phyloP scores from a whole-genome alignment of 2,113 vertebrate species.

The Benitochromis conjunctus region DNA sequence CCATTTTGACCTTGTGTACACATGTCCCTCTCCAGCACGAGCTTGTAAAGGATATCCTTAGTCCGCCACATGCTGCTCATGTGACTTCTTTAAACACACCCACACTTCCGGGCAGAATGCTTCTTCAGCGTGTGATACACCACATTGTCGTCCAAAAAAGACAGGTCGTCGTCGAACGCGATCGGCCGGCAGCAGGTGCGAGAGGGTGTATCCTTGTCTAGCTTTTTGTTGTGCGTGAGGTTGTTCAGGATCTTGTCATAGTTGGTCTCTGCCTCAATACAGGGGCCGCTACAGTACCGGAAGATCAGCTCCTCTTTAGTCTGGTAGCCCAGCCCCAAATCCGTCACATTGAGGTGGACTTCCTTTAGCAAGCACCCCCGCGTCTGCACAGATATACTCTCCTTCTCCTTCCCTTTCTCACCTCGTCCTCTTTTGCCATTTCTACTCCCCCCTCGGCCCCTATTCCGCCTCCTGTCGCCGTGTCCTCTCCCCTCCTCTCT shows the following conservation, averaged over 20 bases:
- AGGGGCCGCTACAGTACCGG: slow-evolving; percentile 94
- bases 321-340: slow-evolving; percentile 93
- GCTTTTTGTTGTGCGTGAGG: slow-evolving; percentile 90
- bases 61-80: neutral
- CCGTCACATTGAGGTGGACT: slow-evolving; percentile 94
- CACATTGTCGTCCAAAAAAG: slow-evolving; percentile 92
- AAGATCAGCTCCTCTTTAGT: slow-evolving; percentile 98
- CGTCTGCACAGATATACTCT: slow-evolving; percentile 74
- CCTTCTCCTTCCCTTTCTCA: slow-evolving; percentile 60
- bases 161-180: slow-evolving; percentile 93
- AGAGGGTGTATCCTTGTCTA: slow-evolving; percentile 85
- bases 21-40: neutral
- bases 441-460: slow-evolving; percentile 62
- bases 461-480: slow-evolving; percentile 51
- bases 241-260: slow-evolving; percentile 98
- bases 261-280: slow-evolving; percentile 86
- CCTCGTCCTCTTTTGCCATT: slow-evolving; percentile 70
- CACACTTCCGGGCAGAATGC: slow-evolving; percentile 96
- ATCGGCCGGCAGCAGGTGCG: slow-evolving; percentile 92
- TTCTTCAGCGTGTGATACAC: slow-evolving; percentile 95
- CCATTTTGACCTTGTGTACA: neutral
- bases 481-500: slow-evolving; percentile 67
- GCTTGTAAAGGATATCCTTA: slow-evolving; percentile 12
- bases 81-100: slow-evolving; percentile 81
- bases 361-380: slow-evolving; percentile 90